phyloP scores from a whole-genome alignment of 23 tunicate genomes.

The Corella eumyota region DNA sequence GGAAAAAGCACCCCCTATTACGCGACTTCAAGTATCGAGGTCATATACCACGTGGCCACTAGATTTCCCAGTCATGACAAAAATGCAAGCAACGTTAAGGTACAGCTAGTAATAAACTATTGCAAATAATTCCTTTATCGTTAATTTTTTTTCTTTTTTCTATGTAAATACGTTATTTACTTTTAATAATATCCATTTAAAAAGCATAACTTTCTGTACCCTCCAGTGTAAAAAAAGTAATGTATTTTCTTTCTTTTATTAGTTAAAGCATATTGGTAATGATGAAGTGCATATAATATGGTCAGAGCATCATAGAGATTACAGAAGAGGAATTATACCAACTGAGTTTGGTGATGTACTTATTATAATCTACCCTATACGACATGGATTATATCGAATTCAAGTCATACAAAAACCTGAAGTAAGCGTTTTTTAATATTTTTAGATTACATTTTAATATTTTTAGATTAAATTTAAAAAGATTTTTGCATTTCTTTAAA shows the following conservation, averaged over 20 bases:
- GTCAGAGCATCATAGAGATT: slow-evolving; percentile 88
- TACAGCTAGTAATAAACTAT: no score
- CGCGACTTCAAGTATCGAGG: slow-evolving; percentile 80
- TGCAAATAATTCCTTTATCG: no score
- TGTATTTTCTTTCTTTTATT: no score
- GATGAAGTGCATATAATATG: slow-evolving; percentile 97
- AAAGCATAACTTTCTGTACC: no score
- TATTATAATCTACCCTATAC: slow-evolving; percentile 83
- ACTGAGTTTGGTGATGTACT: slow-evolving; percentile 95
- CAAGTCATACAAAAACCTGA: slow-evolving; percentile 80
- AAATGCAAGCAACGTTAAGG: slow-evolving; percentile 53
- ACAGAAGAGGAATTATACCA: slow-evolving; percentile 81
- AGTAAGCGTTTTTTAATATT: slow-evolving; percentile 6
- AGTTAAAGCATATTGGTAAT: slow-evolving; percentile 90
- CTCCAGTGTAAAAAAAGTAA: no score
- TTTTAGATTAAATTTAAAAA: no score
- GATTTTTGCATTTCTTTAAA: no score
- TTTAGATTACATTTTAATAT: not conserved
- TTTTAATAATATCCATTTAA: no score
- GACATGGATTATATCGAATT: slow-evolving; percentile 54
- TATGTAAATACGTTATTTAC: no score
- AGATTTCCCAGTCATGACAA: slow-evolving; percentile 61
- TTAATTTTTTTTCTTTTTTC: no score
- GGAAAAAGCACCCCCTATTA: slow-evolving; percentile 73
- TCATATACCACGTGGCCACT: slow-evolving; percentile 86